These are phyloP conservation scores for Sialia sialis DNA, from an alignment of 2,113 vertebrate species.

Conservation along the genomic window DNA sequence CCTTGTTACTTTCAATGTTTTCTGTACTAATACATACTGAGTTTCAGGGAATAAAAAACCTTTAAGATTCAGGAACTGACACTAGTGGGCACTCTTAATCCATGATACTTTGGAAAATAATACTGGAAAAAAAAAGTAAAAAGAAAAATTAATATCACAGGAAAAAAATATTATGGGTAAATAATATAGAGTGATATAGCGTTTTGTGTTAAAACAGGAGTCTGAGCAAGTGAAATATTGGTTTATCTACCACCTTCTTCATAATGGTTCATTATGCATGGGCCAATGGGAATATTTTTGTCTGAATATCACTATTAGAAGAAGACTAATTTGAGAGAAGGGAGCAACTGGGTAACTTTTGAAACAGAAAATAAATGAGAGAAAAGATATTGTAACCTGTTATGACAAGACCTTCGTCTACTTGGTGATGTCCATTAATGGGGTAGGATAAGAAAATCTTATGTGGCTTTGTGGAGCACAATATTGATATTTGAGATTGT, in stretches of 20 bases:
- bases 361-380: neutral
- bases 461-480: neutral
- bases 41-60: neutral
- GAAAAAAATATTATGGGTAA: neutral
- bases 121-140: neutral
- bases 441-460: neutral
- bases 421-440: neutral
- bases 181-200: rapidly evolving
- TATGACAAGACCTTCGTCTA: neutral
- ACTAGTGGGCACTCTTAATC: neutral
- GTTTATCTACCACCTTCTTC: neutral
- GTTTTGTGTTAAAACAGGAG: neutral
- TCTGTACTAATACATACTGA: neutral
- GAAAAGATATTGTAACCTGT: neutral
- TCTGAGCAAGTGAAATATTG: neutral
- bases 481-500: neutral
- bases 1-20: neutral
- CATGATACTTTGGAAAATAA: neutral
- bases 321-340: neutral
- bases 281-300: neutral
- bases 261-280: neutral
- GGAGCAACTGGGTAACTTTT: neutral
- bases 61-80: neutral
- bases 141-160: neutral
- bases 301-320: neutral